Evolutionary conservation across 2,888 invertebrate genomes (phyloP).

Genomic region (Drosophila paucipuncta): DNA sequence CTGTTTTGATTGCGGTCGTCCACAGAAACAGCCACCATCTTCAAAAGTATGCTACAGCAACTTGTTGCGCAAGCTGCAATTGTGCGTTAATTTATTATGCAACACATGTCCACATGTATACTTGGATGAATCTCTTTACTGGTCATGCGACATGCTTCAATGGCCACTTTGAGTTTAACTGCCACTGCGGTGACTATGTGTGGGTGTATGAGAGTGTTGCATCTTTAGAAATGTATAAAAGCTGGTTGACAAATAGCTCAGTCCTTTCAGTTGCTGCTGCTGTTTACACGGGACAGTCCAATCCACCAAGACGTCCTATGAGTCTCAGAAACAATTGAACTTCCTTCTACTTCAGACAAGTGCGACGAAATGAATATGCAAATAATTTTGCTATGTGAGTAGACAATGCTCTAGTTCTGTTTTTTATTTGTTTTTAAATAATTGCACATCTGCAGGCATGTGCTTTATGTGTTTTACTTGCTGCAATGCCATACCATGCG

Average conservation of each 20-base stretch:
- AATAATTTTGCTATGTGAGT: conserved; percentile 74
- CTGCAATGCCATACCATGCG: conserved; percentile 86
- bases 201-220: conserved; percentile 1
- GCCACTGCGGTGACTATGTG: conserved; percentile 4
- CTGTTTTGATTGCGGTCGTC: conserved; percentile 48
- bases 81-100: conserved; percentile 74
- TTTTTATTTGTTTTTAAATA: background rate
- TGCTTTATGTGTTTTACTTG: conserved; percentile 66
- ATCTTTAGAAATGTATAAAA: conserved; percentile 55
- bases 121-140: conserved; percentile 53
- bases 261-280: conserved; percentile 65
- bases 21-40: conserved; percentile 10
- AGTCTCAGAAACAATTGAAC: conserved; percentile 46
- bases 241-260: conserved; percentile 11
- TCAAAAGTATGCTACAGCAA: conserved; percentile 57
- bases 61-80: conserved; percentile 81
- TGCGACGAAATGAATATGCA: conserved; percentile 70
- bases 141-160: conserved; percentile 55
- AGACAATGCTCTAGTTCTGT: background rate
- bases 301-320: conserved; percentile 54
- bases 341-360: conserved; percentile 24
- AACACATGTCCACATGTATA: conserved; percentile 59
- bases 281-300: conserved; percentile 31
- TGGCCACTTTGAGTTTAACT: conserved; percentile 73
- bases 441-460: conserved; percentile 53